Conservation (phyloP, 2,113 vertebrate species). For the Phaethornis superciliosus region DNA sequence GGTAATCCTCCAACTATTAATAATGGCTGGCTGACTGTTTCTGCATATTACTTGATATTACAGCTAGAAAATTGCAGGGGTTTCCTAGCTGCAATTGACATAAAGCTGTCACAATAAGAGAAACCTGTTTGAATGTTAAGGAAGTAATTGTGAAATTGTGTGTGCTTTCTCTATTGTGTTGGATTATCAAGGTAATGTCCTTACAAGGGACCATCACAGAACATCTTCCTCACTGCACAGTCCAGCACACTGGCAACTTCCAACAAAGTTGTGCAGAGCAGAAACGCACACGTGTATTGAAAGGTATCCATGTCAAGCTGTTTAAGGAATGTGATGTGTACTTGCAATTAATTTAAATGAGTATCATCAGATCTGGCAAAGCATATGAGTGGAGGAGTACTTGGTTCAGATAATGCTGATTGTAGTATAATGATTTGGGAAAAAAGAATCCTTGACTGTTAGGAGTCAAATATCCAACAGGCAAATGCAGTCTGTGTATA, state of each 20-base stretch:
- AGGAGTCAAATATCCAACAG: slow-evolving; percentile 47
- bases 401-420: neutral
- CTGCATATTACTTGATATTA: neutral
- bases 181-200: slow-evolving; percentile 46
- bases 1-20: neutral
- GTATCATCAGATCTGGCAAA: slow-evolving; percentile 17
- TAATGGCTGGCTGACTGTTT: neutral
- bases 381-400: neutral
- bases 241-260: slow-evolving; percentile 44
- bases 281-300: slow-evolving; percentile 17
- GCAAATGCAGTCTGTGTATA: neutral
- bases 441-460: neutral
- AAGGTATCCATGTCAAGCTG: neutral
- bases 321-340: neutral
- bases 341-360: neutral
- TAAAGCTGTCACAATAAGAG: neutral
- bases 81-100: neutral
- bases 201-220: slow-evolving; percentile 83
- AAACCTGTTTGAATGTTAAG: neutral
- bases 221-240: slow-evolving; percentile 68
- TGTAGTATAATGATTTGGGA: neutral
- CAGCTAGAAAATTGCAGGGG: slow-evolving; percentile 7
- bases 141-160: slow-evolving; percentile 4
- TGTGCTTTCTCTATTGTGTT: slow-evolving; percentile 44
- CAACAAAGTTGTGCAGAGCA: neutral